phyloP scores from a whole-genome alignment of 2,797 vertebrate genomes.

The Prunella strophiata region DNA sequence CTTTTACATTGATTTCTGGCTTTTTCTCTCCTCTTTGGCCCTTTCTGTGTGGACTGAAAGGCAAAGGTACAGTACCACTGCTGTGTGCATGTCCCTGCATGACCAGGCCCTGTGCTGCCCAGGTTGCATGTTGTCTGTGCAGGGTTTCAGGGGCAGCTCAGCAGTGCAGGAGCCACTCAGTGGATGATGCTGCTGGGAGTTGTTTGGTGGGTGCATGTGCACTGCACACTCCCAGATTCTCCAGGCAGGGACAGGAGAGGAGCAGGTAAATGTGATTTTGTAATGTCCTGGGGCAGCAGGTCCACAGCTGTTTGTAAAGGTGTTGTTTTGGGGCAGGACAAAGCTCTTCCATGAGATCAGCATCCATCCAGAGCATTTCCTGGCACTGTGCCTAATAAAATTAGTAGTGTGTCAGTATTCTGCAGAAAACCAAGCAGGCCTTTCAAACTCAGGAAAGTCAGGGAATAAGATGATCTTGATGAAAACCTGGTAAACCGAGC shows the following conservation, averaged over 20 bases:
- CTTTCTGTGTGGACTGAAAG: conserved; percentile 83
- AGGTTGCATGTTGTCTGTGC: conserved; percentile 37
- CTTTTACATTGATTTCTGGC: conserved; percentile 70
- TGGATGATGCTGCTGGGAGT: not conserved
- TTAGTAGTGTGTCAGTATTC: not conserved
- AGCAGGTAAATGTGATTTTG: not conserved
- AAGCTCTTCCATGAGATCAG: not conserved
- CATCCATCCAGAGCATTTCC: not conserved
- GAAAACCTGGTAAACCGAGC: not conserved
- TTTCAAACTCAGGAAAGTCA: not conserved
- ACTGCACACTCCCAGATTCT: not conserved
- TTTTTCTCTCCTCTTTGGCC: conserved; percentile 76
- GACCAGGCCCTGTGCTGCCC: conserved; percentile 41
- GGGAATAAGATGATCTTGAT: not conserved
- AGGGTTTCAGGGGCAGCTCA: not conserved
- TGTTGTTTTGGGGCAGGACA: not conserved
- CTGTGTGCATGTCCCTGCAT: conserved; percentile 69
- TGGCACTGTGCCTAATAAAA: not conserved
- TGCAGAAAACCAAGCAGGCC: not conserved
- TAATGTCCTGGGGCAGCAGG: not conserved
- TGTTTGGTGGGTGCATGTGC: not conserved
- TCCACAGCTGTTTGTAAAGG: not conserved
- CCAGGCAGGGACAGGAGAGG: not conserved
- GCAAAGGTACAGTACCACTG: conserved; percentile 90
- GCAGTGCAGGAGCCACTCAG: not conserved